Evolutionary conservation across 2,888 invertebrate genomes (phyloP).

Genomic region (Aspidapion aeneum): DNA sequence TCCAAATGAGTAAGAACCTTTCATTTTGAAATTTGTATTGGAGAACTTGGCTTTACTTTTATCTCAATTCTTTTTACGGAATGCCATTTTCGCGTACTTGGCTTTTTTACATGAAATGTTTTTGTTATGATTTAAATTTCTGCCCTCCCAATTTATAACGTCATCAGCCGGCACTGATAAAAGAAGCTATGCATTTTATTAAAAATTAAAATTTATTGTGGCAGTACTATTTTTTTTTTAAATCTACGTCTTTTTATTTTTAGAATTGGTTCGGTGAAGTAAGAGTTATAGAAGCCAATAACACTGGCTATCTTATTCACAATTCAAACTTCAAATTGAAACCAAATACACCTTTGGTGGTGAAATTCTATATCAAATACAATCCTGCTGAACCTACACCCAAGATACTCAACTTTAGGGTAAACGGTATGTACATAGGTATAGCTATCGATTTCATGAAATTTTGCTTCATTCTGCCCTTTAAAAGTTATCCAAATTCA

Average conservation of each 20-base stretch:
- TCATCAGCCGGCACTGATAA: not conserved
- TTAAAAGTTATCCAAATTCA: no score
- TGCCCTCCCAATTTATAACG: no score
- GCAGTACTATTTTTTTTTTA: not conserved
- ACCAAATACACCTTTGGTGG: slow-evolving; percentile 52
- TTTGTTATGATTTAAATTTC: no score
- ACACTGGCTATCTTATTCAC: slow-evolving; percentile 55
- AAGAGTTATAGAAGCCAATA: slow-evolving; percentile 53
- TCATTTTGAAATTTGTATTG: no score
- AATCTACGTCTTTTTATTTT: slow-evolving; percentile 15
- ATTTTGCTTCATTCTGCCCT: no score
- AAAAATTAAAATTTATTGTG: not conserved
- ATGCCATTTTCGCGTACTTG: no score
- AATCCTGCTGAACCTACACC: slow-evolving; percentile 52
- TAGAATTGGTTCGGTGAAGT: slow-evolving; percentile 56
- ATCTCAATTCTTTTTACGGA: no score
- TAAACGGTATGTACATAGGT: slow-evolving; percentile 53
- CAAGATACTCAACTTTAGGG: slow-evolving; percentile 27
- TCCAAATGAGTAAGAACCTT: no score
- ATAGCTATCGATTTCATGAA: not conserved
- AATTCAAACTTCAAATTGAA: slow-evolving; percentile 55
- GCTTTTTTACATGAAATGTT: no score
- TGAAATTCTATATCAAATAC: slow-evolving; percentile 60
- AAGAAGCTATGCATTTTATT: not conserved
- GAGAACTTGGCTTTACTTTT: no score